A percentile compares a stretch with the other conserved stretches of the same genome.
Evolutionary conservation across 2,888 invertebrate genomes (phyloP).

Genomic region (Azorinus chamasolen): DNA sequence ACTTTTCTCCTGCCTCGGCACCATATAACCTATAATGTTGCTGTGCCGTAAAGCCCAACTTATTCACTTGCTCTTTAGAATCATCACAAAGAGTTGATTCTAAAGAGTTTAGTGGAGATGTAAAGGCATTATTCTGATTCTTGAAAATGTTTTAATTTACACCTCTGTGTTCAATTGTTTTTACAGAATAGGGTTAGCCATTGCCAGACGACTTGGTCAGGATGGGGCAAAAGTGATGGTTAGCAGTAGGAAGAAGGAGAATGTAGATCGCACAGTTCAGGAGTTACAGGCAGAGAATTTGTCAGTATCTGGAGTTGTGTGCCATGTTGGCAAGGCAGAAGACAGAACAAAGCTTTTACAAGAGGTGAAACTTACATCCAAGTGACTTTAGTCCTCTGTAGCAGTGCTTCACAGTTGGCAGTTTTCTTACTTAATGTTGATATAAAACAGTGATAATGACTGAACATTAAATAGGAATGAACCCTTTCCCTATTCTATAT

Average conservation of each 20-base stretch:
- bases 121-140: background rate
- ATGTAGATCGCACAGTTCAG: conserved; percentile 93
- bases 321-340: conserved; percentile 94
- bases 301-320: conserved; percentile 92
- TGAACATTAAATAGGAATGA: too few relatives aligned
- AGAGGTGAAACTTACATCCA: conserved; percentile 87
- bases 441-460: too few relatives aligned
- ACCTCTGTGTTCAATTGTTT: too few relatives aligned
- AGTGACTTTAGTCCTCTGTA: too few relatives aligned
- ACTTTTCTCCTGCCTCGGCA: too few relatives aligned
- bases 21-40: too few relatives aligned
- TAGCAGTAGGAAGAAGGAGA: conserved; percentile 95
- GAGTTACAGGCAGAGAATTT: conserved; percentile 90
- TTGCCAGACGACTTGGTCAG: conserved; percentile 93
- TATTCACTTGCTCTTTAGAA: background rate
- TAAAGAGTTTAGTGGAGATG: background rate
- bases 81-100: background rate
- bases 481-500: too few relatives aligned
- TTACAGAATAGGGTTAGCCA: conserved; percentile 93
- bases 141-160: too few relatives aligned
- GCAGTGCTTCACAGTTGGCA: too few relatives aligned
- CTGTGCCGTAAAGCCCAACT: too few relatives aligned
- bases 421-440: too few relatives aligned
- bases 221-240: conserved; percentile 97
- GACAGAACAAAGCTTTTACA: conserved; percentile 93